Evolutionary conservation across 2,113 vertebrate species (phyloP), one percentile per base, ranked within the genome.

Genomic region (Charina bottae): DNA sequence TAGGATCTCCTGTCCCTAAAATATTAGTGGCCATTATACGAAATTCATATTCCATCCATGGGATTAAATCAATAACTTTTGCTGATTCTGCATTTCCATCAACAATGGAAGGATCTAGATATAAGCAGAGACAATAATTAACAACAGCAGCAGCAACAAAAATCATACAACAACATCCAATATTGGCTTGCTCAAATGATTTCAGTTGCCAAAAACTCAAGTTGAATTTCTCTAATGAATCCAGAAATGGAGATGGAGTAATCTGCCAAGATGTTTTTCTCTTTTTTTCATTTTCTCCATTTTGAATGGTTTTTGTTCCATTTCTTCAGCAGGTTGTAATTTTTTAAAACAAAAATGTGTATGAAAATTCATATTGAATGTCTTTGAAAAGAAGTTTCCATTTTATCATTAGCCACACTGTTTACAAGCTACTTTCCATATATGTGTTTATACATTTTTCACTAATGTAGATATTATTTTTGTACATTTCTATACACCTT

Each of bases 21-120:
- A 98, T 99, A 96, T 99, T 99, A 88, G 97, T 98, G 90, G 99
- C 99, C 54, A 98, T 98, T 92, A 99, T 98, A 15, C 98, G 98
- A 96, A 99, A 99, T 95, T 99, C 98, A 87, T 99, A 99, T n/a
- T 99, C 98, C 93, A 98, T 99, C 99, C 99, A 99, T 0, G 99
- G 99, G 89, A 98, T 97, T 97, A 99, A 97, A 94, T 98, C 98
- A 7, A 98, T 97, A 88, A 99, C 98, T n/a, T 95, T 98, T 91
- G 98, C 98, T 1, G 94, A 96, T 92, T 99, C 99, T 94, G 98
- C 96, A 83, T 99, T 99, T 89, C 99, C 99, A 97, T 99, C 99
- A 92, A 99, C 98, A 92, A 98, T 97, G 68, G 96, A 94, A 24
- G 99, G 98, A 92, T 98, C 99, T 99, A 91, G 94, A 95, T 90